Base-by-base conservation (phyloP, 1,140 invertebrate genomes). In the Elysia chlorotica region DNA sequence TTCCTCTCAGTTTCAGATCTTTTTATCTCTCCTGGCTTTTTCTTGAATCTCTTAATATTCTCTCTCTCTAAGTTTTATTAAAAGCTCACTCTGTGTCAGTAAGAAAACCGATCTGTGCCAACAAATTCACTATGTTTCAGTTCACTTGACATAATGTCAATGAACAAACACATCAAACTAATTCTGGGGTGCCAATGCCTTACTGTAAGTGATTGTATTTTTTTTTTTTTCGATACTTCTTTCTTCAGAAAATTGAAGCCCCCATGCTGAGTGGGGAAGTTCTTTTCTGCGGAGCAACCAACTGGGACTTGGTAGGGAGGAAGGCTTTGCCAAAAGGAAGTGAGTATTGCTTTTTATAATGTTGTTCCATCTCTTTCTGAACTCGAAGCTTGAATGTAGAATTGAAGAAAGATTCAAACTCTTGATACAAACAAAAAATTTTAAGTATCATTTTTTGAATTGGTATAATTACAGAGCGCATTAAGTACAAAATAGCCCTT, bases 251-350 rank as follows among this genome's bases (percentile, higher is more conserved):
- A 71, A 81, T 89, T 30, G 82, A 87, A 75, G 89, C 89, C 23
- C 90, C 90, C 76, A 89, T 91, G 68, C 87, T 91, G 36, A 85
- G 83, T 76, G 92, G 91, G 35, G 89, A 90, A 41, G 78, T 92
- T 14, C 76, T 93, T 25, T 89, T 92, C 76, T 91, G 90, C 85
- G 92, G 92, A 30, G 89, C 91, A 6, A 91, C 90, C 21, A 92
- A 93, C 83, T 93, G 92, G 92, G 92, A 92, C 78, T 83, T 92
- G 77, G 89, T 90, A 76, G 92, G 92, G 23, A 86, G 92, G 21
- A 91, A 91, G 79, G 87, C 90, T 65, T 85, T 90, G 5, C 91
- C 91, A n/a, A 92, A 92, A 84, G 89, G 89, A 73, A 83, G 86
- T 86, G 77, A 75, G 73, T 75, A 28, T 23, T 30, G 17, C 31